These are phyloP conservation scores for Ormyrus thymus DNA, from an alignment of 2,888 invertebrate genomes.

Conservation along the genomic window DNA sequence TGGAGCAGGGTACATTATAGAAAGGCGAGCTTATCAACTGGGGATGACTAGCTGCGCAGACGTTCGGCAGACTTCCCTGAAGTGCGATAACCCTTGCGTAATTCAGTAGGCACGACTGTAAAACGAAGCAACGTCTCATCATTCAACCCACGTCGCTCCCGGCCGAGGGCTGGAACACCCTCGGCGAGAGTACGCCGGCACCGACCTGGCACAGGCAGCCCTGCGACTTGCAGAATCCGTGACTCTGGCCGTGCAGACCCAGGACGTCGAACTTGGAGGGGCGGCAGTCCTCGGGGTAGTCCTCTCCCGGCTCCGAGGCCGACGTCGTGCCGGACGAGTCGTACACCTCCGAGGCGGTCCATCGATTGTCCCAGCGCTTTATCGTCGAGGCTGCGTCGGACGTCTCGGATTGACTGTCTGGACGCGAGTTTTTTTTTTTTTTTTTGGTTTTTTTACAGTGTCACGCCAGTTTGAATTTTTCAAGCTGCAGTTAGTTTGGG, in stretches of 20 bases:
- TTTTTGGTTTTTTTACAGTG: neutral
- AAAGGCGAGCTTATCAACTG: constrained; percentile 55
- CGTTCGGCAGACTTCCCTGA: constrained; percentile 68
- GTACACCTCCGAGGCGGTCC: constrained; percentile 70
- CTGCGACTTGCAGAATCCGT: constrained; percentile 63
- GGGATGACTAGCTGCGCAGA: constrained; percentile 61
- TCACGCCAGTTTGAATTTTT: neutral
- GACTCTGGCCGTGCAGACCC: constrained; percentile 57
- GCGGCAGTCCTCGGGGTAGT: constrained; percentile 62
- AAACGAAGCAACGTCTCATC: constrained; percentile 27
- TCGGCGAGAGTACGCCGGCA: neutral
- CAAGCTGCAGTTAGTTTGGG: neutral
- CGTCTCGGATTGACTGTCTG: constrained; percentile 67
- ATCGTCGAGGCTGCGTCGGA: constrained; percentile 68
- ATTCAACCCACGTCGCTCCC: no score
- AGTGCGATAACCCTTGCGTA: constrained; percentile 67
- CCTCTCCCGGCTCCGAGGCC: constrained; percentile 65
- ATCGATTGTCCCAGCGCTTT: constrained; percentile 68
- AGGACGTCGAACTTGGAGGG: constrained; percentile 33
- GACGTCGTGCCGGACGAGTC: constrained; percentile 70
- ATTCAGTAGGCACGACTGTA: constrained; percentile 66
- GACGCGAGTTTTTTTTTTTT: constrained; percentile 16
- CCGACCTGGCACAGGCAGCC: constrained; percentile 70
- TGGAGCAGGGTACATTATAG: constrained; percentile 58
- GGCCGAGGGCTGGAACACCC: no score